Conservation (phyloP, 2,113 vertebrate genomes). For the Neoarius graeffei region DNA sequence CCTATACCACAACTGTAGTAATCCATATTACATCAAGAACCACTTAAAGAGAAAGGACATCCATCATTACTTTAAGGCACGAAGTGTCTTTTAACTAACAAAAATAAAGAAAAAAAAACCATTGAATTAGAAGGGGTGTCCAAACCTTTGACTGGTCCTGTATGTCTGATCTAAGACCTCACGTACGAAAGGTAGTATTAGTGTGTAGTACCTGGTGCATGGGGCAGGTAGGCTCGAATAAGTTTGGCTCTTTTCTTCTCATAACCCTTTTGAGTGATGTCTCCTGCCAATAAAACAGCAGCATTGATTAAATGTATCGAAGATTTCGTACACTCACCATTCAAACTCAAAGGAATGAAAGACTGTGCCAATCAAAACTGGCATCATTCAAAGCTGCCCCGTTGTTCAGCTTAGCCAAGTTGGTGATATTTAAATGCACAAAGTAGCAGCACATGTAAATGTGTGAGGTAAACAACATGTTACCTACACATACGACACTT, state of each 20-base stretch:
- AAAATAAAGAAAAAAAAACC: no score
- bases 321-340: background rate
- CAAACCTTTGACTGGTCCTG: no score
- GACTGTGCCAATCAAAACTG: background rate
- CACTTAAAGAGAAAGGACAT: no score
- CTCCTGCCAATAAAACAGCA: slow-evolving; percentile 27
- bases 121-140: no score
- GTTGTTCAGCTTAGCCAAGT: background rate
- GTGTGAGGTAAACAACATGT: background rate
- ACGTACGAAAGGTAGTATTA: background rate
- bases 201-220: slow-evolving; percentile 45
- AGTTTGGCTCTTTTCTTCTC: slow-evolving; percentile 56
- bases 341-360: background rate
- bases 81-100: no score
- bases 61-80: no score
- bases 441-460: background rate
- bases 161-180: no score
- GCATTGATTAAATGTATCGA: background rate
- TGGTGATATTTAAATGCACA: background rate
- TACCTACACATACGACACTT: background rate
- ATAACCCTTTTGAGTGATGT: slow-evolving; percentile 55
- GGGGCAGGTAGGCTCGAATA: slow-evolving; percentile 49
- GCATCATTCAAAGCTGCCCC: background rate
- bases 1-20: no score
- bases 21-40: no score